Base-by-base conservation (phyloP, 2,888 invertebrate species). In the Morpho helenor region DNA sequence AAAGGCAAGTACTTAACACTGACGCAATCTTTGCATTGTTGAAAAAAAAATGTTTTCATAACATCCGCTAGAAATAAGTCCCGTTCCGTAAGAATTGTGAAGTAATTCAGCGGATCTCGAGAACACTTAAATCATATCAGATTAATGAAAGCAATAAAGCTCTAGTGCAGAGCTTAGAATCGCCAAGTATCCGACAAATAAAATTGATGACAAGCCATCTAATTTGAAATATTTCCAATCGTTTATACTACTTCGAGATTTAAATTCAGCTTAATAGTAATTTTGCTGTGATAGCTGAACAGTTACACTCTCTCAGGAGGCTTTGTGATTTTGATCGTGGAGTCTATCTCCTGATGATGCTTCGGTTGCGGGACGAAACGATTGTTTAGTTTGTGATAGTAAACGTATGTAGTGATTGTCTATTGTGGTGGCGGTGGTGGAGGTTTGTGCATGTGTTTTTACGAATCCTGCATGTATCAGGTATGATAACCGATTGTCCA, bases 91-190 rank as follows among this genome's bases (percentile, higher is more conserved):
- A 60, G n/a, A 49, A 61, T 44, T 53, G 56, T 41, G 48, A 42
- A 45, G 48, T 57, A 54, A 57, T 55, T 42, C 54, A 45, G 49
- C 49, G 45, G 57, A 23, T 52, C 51, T 23, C 31, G 44, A 48
- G 52, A 50, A 52, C 41, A 43, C 52, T 58, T 61, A 57, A 59
- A 61, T 61, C 56, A 61, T 62, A 62, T 56, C 52, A 53, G 59
- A 62, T 60, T 64, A 62, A 60, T 64, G 56, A 57, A 57, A 55
- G 53, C 55, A 62, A 64, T 64, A 57, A 60, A 48, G 45, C 22
- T 47, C 49, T 50, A 56, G 52, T 53, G 46, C 46, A 47, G 44
- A 52, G 43, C 42, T 42, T 47, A 57, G 44, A 49, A 7, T 39
- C 39, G 23, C 22, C 40, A 44, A 47, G 44, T 57, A 45, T 57